These are phyloP conservation scores for Syngnathoides biaculeatus DNA, from an alignment of 2,113 vertebrate genomes.

Conservation along the genomic window DNA sequence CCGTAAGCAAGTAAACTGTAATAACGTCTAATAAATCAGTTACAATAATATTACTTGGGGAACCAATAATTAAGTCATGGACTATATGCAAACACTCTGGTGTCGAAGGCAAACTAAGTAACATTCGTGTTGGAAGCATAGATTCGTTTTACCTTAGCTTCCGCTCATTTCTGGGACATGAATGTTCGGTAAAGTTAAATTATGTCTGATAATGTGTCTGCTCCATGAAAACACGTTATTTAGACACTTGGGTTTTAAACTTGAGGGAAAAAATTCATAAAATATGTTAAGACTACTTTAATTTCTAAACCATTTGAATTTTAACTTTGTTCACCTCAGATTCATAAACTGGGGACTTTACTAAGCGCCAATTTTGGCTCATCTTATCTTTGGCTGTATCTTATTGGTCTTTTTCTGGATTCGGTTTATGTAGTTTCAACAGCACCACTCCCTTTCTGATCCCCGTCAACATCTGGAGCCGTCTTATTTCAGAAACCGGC, in stretches of 20 bases:
- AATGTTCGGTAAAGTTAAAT: no score
- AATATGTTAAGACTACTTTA: not conserved
- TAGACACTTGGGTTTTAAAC: not conserved
- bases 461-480: conserved; percentile 41
- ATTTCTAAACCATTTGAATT: not conserved
- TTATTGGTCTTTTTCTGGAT: not conserved
- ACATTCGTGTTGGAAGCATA: no score
- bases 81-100: no score
- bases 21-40: no score
- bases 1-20: no score
- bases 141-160: no score
- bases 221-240: no score
- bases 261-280: not conserved
- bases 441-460: not conserved
- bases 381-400: not conserved
- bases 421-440: not conserved
- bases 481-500: conserved; percentile 63
- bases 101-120: no score
- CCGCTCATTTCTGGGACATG: no score
- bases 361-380: not conserved
- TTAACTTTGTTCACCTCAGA: not conserved
- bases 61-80: no score
- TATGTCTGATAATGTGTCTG: no score
- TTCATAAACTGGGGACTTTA: not conserved
- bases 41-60: no score